Evolutionary conservation across 2,888 invertebrate genomes (phyloP), one percentile per base, ranked within the genome.

Genomic region (Syritta pipiens): DNA sequence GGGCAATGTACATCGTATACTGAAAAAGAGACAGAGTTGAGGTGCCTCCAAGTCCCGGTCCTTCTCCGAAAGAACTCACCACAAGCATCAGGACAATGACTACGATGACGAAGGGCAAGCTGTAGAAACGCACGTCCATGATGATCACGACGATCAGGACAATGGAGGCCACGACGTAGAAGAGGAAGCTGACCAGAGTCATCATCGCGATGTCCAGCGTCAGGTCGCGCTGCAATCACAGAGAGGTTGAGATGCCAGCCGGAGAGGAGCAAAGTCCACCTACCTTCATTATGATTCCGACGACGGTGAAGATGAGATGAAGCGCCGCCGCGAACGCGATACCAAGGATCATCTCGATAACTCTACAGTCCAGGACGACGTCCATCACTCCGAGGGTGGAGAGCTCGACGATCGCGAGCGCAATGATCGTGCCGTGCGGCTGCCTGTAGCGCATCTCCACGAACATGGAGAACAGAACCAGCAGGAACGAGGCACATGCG

Each of bases 1-100:
- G 77, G 2, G 72, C 44, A 4, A 37, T 24, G 10, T 65, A 72
- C 51, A 72, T 42, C 1, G 32, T 28, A 22, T 65, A 67, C 77
- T 77, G 12, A 1, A 30, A 49, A 4, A 10, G 1, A 37, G 2
- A 3, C 28, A 14, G 7, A 3, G 1, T 0, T 26, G 1, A 19
- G 1, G 9, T 2, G 9, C 24, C 1, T 9, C 22, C 1, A 2
- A n/a, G 1, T 32, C 12, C 4, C 9, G 3, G 4, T 10, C 19
- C 6, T 2, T 1, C 9, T 5, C 2, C 4, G 2, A 1, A 2
- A n/a, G 7, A 9, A 20, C 60, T 60, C 24, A 62, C 62, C 37
- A 48, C 7, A 7, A 59, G 12, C 0, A 62, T n/a, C 37, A 62
- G 3, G 7, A 35, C 10, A 1, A 24, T 3, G 9, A 7, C 4